Percentiles rank a stretch among this genome's conserved stretches.
Evolutionary conservation across 2,888 invertebrate species (phyloP).

Genomic region (Harpalus rubripes): DNA sequence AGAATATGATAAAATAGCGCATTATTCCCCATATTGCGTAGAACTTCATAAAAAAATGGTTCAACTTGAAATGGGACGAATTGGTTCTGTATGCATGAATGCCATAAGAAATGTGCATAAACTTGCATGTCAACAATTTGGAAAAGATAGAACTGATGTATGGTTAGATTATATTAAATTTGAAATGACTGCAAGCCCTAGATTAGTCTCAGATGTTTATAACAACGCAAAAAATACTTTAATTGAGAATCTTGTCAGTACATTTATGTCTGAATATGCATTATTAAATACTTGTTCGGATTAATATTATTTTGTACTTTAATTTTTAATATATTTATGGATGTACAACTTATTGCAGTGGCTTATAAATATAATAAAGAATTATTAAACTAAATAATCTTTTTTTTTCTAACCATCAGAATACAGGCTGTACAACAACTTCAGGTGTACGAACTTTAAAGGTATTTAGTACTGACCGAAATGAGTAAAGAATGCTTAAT

Average conservation of each 20-base stretch:
- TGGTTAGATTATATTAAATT: slow-evolving; percentile 88
- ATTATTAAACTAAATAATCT: too few relatives aligned
- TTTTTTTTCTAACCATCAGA: too few relatives aligned
- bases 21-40: slow-evolving; percentile 72
- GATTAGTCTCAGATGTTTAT: slow-evolving; percentile 53
- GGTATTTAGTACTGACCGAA: too few relatives aligned
- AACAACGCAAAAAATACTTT: slow-evolving; percentile 61
- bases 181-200: slow-evolving; percentile 67
- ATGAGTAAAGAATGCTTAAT: too few relatives aligned
- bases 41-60: slow-evolving; percentile 76
- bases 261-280: slow-evolving; percentile 57
- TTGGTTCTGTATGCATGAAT: slow-evolving; percentile 73
- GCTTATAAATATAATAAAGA: too few relatives aligned
- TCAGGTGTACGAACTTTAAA: too few relatives aligned
- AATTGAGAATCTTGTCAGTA: slow-evolving; percentile 54
- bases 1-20: slow-evolving; percentile 81
- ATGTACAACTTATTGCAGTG: too few relatives aligned
- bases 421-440: too few relatives aligned
- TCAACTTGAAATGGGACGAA: slow-evolving; percentile 78
- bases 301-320: background rate
- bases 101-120: slow-evolving; percentile 82
- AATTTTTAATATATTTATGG: background rate
- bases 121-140: slow-evolving; percentile 83
- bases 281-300: slow-evolving; percentile 53
- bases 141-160: slow-evolving; percentile 81